These are phyloP conservation scores for Petaurus breviceps DNA, from an alignment of 2,113 vertebrate species.

Conservation along the genomic window DNA sequence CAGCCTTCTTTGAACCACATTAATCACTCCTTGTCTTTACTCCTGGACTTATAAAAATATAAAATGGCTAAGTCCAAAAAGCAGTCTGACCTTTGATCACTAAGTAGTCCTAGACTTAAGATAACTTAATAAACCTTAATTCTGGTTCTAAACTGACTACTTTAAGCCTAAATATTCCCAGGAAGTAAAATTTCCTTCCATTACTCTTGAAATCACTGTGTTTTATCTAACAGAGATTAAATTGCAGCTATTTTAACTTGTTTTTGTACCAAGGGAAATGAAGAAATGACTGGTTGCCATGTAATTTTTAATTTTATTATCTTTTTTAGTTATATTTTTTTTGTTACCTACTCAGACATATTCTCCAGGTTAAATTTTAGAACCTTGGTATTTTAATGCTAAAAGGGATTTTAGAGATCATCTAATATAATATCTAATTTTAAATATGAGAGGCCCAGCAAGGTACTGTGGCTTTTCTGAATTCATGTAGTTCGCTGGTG, in stretches of 20 bases:
- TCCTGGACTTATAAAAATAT: background rate
- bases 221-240: background rate
- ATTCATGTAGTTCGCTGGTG: too few species aligned
- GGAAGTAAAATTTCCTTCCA: too few species aligned
- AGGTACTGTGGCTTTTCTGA: too few species aligned
- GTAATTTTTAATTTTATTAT: background rate
- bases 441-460: too few species aligned
- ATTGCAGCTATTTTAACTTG: background rate
- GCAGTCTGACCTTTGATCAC: background rate
- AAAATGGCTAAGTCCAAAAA: background rate
- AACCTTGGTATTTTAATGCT: too few species aligned
- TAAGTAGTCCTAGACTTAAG: background rate
- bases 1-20: background rate
- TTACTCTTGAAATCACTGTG: background rate
- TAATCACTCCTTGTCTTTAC: background rate
- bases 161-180: background rate
- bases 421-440: background rate
- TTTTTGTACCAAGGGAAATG: background rate
- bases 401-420: background rate
- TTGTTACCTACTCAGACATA: background rate
- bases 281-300: background rate
- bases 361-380: too few species aligned
- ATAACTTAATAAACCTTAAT: background rate
- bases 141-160: background rate
- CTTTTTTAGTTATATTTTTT: background rate